Evolutionary conservation across 2,888 invertebrate genomes (phyloP).

Genomic region (Drosophila subsilvestris): DNA sequence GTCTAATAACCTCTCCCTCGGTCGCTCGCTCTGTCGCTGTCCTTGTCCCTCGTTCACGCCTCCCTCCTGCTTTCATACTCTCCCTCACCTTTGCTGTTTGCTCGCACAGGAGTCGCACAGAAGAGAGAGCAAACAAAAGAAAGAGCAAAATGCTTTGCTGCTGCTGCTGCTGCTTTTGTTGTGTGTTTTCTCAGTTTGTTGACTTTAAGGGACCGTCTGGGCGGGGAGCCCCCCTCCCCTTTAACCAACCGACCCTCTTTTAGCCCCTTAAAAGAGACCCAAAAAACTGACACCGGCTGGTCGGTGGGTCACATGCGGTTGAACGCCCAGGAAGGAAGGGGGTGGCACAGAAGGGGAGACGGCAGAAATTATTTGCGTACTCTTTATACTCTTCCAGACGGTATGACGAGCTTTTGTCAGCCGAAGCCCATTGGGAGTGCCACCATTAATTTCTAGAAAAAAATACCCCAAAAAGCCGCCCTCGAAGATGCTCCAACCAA

Average conservation of each 20-base stretch:
- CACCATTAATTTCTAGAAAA: too few relatives aligned
- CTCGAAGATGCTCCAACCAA: too few relatives aligned
- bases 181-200: conserved; percentile 69
- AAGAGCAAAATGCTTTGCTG: conserved; percentile 41
- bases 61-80: conserved; percentile 18
- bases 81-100: conserved; percentile 61
- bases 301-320: conserved; percentile 54
- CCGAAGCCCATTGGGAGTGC: neutral
- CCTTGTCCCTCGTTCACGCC: neutral
- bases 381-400: neutral
- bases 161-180: conserved; percentile 43
- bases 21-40: neutral
- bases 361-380: conserved; percentile 45
- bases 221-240: too few relatives aligned
- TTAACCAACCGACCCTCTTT: too few relatives aligned
- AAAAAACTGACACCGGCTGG: conserved; percentile 40
- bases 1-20: conserved; percentile 23
- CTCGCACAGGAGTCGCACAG: conserved; percentile 26
- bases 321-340: conserved; percentile 52
- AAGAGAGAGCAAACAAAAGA: conserved; percentile 37
- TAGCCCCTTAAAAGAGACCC: neutral
- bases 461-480: too few relatives aligned
- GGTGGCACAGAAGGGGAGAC: conserved; percentile 34
- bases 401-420: neutral
- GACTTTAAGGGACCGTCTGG: conserved; percentile 54